These are phyloP conservation scores for Myzus persicae DNA, from an alignment of 1,140 invertebrate species.

Conservation along the genomic window DNA sequence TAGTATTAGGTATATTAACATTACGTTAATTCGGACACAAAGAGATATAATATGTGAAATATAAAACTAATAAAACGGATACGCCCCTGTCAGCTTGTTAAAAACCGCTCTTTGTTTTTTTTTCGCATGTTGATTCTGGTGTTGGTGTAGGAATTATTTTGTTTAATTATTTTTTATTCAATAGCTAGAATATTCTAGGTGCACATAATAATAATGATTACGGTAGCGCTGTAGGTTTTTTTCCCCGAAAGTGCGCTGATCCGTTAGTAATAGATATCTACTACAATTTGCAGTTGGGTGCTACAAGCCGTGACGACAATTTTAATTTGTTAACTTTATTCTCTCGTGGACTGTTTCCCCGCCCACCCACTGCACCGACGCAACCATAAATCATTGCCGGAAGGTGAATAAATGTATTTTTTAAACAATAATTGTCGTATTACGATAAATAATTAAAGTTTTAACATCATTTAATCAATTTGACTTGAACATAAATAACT, in stretches of 20 bases:
- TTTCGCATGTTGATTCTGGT: neutral
- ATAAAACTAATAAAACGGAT: conserved; percentile 27
- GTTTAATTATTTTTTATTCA: conserved; percentile 33
- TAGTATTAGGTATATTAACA: neutral
- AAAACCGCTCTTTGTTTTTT: conserved; percentile 30
- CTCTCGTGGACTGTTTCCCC: neutral
- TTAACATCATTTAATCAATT: neutral
- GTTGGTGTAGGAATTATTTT: neutral
- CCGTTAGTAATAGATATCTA: conserved; percentile 16
- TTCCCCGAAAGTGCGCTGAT: neutral
- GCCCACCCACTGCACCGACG: neutral
- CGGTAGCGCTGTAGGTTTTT: neutral
- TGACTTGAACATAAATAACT: conserved; percentile 1
- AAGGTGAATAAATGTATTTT: conserved; percentile 23
- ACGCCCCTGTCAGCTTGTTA: neutral
- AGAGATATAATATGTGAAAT: conserved; percentile 14
- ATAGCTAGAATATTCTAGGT: neutral
- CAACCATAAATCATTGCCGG: neutral
- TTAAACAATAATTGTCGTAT: neutral
- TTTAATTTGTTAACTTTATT: conserved; percentile 37
- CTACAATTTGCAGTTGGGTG: neutral
- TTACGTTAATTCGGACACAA: neutral
- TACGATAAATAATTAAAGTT: neutral
- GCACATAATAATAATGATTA: conserved; percentile 13
- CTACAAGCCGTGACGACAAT: conserved; percentile 37